Conservation (phyloP, 2,113 vertebrate species). For the Aix galericulata region DNA sequence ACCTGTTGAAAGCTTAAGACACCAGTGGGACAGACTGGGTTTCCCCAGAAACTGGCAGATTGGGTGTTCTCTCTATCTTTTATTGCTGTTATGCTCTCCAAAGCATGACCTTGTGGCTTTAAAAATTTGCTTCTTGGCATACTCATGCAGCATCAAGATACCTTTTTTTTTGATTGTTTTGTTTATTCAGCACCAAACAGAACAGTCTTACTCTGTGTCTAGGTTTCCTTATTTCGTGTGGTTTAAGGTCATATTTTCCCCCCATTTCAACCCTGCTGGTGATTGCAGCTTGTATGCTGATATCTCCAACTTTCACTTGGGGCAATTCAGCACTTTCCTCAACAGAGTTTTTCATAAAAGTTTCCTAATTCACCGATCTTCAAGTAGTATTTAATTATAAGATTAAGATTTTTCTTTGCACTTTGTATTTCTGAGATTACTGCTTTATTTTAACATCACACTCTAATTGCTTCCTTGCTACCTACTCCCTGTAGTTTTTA, state of each 20-base stretch:
- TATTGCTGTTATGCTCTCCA: conserved; percentile 1
- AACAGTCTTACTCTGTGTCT: neutral
- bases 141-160: neutral
- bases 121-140: neutral
- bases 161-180: neutral
- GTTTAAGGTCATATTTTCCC: neutral
- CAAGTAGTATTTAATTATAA: neutral
- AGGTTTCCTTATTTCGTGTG: neutral
- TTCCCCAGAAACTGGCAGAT: neutral
- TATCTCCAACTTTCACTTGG: neutral
- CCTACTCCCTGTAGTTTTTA: neutral
- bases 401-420: neutral
- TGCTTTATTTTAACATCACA: neutral
- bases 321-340: neutral
- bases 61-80: neutral
- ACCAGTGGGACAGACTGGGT: neutral
- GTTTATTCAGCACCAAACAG: neutral
- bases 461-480: neutral
- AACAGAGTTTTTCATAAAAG: neutral
- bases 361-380: neutral
- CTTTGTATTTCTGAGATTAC: neutral
- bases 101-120: neutral
- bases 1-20: conserved; percentile 57
- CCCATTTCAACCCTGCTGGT: neutral
- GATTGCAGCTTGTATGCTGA: neutral